Evolutionary conservation across 2,113 vertebrate species (phyloP), one percentile per base, ranked within the genome.

Genomic region (Tonatia bakeri): DNA sequence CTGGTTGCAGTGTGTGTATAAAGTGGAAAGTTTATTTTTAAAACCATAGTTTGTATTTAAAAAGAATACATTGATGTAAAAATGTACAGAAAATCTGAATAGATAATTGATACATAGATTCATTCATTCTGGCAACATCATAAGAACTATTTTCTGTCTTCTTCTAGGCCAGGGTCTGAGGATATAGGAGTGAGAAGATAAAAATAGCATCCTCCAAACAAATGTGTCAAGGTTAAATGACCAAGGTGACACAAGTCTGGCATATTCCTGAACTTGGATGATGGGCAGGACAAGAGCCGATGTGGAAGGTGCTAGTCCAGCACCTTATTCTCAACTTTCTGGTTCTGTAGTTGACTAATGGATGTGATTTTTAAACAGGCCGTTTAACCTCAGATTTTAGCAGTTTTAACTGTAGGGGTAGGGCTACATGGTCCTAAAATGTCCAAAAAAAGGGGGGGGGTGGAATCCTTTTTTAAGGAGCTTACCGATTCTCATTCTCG

Each of bases 391-490:
- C 73, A 70, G 15, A 3, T 38, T 72, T 67, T 31, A 73, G 38
- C 80, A 84, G 17, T 75, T 70, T 84, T 80, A 90, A 40, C 22
- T 26, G 1, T 40, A 24, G 9, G 14, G 28, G 7, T 79, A 83
- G 45, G 33, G 40, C 31, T 67, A 0, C 33, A 3, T 70, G 7
- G 67, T 86, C 22, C 45, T 43, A 22, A 52, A 90, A 92, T 89
- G 33, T 43, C 89, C 84, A 15, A 73, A 84, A 59, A 59, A 22
- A 56, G 20, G 24, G 24, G 92, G 77, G 72, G 64, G 26, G 73
- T n/a, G n/a, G 90, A 97, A 94, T 87, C 33, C 28, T 94, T 76
- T 77, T 84, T 91, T 90, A 87, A 73, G 67, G 95, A 94, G n/a
- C 17, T 82, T 54, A 50, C 31, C 56, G 54, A 92, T 83, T 91